Base-by-base conservation (phyloP, 2,113 vertebrate genomes). In the Eurystomus gularis region DNA sequence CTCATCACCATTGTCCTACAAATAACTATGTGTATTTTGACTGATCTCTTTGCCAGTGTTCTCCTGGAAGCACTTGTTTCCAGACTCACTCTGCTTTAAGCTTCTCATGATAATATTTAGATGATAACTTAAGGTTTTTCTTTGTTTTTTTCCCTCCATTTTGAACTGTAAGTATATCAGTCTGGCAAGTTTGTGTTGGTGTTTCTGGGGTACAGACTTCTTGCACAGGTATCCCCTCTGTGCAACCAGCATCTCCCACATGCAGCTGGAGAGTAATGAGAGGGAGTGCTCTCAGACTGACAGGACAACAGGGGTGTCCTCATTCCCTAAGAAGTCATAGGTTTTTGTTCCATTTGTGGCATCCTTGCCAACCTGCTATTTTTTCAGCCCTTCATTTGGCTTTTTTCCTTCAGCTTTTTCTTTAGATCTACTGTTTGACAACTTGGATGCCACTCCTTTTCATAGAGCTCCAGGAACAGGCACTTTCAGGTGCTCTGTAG, bases 281-380 rank as follows among this genome's bases (percentile, higher is more conserved):
- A 62, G 7, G 4, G n/a, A 58, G 3, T 17, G 6, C 7, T 44
- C 5, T 68, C 0, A 37, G 42, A 70, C 13, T 0, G 9, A 5
- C 37, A n/a, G 44, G 19, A 64, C 17, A 82, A 49, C 0, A 1
- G 7, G 3, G 1, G 0, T 1, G 0, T 70, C 6, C 9, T 60
- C 17, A 23, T 69, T 69, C 35, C 13, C 16, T 33, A 13, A 48
- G 20, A 82, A 62, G 31, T 75, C 5, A 19, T 6, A 23, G 5
- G 0, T 1, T 49, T 82, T 85, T 64, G 6, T 72, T 14, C 9
- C 8, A 58, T 77, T 72, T 73, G 4, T 46, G 6, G 1, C n/a
- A 54, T 31, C 8, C 28, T 20, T 72, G 33, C 3, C 29, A 82
- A 40, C 2, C 7, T 2, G 2, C 3, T 55, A 10, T 61, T 42